Evolutionary conservation across 2,888 invertebrate genomes (phyloP), one percentile per base, ranked within the genome.

Genomic region (Tigriopus californicus): DNA sequence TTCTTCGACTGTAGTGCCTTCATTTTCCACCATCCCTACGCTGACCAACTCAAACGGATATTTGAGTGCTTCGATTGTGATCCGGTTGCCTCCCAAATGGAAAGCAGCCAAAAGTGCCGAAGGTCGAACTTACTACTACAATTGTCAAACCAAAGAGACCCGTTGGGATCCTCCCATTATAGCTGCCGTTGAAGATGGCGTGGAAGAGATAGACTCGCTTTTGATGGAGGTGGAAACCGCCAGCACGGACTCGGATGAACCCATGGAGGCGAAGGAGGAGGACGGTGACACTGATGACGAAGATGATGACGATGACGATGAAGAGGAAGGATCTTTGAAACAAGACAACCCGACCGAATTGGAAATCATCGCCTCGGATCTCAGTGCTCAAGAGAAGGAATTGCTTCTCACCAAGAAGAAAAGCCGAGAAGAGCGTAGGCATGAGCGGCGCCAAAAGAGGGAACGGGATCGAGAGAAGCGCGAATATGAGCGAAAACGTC

Each of bases 101-200:
- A 85, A 86, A 66, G 82, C 81, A 66, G 84, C 87, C 0, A 76
- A 78, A 62, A 91, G 92, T 69, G 73, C 77, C 2, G 81, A 83
- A 58, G 92, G 92, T 0, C 79, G 89, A 63, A 78, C 82, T 0
- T 95, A 92, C 72, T 97, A 90, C 74, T 97, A 92, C 73, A 90
- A 95, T 70, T 60, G 58, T 55, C 41, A 48, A n/a, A 48, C 54
- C 22, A 49, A 25, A 41, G 76, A 81, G 65, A 78, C 85, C 22
- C 86, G 85, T 68, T 89, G 89, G 89, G 73, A 79, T 64, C 84
- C 85, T 40, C 83, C 82, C 1, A 61, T 62, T 2, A 62, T 61
- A 15, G 61, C 63, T 6, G 54, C 60, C 13, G 63, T 61, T 6
- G 53, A 54, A 5, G 22, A 24, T 5, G 40, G 15, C 13, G 33